A percentile compares a stretch with the other conserved stretches of the same genome.
Evolutionary conservation across 1,140 invertebrate genomes (phyloP).

Genomic region (Lasioglossum albipes): DNA sequence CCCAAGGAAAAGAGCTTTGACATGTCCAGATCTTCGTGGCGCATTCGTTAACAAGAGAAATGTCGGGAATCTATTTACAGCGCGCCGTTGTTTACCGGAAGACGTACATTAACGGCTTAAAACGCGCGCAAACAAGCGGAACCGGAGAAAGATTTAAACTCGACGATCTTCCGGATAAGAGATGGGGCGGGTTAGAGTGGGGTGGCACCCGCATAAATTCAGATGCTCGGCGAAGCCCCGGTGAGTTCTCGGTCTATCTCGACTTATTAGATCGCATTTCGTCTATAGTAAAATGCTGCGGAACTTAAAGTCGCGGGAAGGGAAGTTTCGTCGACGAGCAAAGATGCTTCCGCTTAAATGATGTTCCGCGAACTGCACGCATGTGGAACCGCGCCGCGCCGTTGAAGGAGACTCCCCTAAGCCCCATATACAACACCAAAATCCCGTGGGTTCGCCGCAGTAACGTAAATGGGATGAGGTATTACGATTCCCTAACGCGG

Average conservation of each 20-base stretch:
- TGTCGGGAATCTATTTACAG: too few species aligned
- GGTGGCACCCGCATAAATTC: neutral
- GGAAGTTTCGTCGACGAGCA: conserved; percentile 5
- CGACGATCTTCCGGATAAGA: neutral
- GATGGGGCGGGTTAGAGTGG: too few species aligned
- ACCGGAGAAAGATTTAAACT: neutral
- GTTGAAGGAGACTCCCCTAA: conserved; percentile 14
- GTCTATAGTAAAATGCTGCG: neutral
- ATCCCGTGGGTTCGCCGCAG: conserved; percentile 15
- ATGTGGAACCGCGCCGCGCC: conserved; percentile 19
- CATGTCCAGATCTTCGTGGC: too few species aligned
- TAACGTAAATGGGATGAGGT: conserved; percentile 19
- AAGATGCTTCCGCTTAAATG: conserved; percentile 16
- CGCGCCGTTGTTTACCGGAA: neutral
- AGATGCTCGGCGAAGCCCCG: neutral
- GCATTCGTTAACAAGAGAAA: too few species aligned
- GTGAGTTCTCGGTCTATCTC: neutral
- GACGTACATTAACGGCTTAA: neutral
- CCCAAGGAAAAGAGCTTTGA: too few species aligned
- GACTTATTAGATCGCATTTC: conserved; percentile 31
- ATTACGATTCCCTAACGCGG: conserved; percentile 2
- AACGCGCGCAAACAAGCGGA: neutral
- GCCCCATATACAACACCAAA: conserved; percentile 20
- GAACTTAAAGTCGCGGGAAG: conserved; percentile 7
- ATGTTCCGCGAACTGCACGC: conserved; percentile 19